Evolutionary conservation across 1,140 invertebrate species (phyloP), one percentile per base, ranked within the genome.

Genomic region (Stegodyphus mimosarum): DNA sequence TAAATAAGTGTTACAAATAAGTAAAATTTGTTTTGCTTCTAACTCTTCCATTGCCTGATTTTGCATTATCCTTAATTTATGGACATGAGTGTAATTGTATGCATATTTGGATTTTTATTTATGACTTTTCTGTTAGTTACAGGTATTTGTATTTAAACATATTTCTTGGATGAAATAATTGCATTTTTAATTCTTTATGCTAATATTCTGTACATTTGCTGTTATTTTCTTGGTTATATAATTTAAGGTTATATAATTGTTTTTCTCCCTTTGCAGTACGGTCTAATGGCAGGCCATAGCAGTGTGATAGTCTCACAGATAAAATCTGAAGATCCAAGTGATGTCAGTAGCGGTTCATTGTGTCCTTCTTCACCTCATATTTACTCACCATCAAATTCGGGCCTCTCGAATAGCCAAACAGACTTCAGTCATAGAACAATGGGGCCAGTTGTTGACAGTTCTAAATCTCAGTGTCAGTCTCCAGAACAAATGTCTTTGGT

Each of bases 251-350:
- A 33, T 33, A 9, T 60, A 60, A 67, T 5, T 18, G 17, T 17
- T 67, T 67, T n/a, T 17, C 64, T n/a, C 1, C 64, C 7, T 78
- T 79, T 84, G 7, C 52, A 71, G 71, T 53, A 75, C 60, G 64
- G 49, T 70, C 10, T 73, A 67, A 87, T 87, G 87, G 85, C 78
- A 49, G 50, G 66, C 50, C 86, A 87, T 48, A 84, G 63, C 70
- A 77, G 77, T 76, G 87, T 87, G 60, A 87, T 87, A 75, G 87
- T 87, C 10, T 79, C 86, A 53, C 87, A 87, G 52, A 84, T 87
- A 53, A 87, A 87, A 50, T 73, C 78, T 53, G 87, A 87, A 87
- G 87, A 87, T 72, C 78, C 67, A 52, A 87, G 80, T 83, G 75
- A 83, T 84, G 80, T 80, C 51, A 69, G 67, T 71, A 74, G 87